Conservation (phyloP, 1,140 invertebrate genomes). For the Listronotus bonariensis region DNA sequence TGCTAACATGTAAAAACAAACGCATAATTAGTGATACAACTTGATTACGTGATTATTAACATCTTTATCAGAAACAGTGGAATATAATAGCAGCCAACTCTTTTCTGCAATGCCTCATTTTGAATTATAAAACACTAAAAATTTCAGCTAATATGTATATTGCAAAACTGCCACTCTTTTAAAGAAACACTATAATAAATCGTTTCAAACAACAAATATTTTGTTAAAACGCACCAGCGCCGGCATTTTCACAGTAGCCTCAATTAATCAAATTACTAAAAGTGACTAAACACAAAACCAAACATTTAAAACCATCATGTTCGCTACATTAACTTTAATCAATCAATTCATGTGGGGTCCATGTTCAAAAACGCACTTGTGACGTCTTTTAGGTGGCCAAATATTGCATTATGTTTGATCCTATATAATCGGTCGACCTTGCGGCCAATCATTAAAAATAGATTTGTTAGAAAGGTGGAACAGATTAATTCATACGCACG, state of each 20-base stretch:
- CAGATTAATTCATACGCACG: background rate
- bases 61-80: no score
- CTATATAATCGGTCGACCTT: background rate
- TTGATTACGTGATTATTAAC: no score
- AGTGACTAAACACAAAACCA: background rate
- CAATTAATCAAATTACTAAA: constrained; percentile 1
- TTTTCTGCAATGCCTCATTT: no score
- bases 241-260: background rate
- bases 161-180: no score
- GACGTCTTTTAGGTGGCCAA: constrained; percentile 8
- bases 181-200: no score
- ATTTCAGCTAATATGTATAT: no score
- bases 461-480: constrained; percentile 2
- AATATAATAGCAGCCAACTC: no score
- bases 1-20: no score
- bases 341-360: constrained; percentile 6
- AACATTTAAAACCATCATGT: background rate
- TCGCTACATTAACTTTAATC: constrained; percentile 8
- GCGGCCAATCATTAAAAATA: constrained; percentile 9
- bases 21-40: no score
- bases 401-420: constrained; percentile 13
- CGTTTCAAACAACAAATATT: background rate
- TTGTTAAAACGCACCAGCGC: background rate
- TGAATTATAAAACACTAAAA: no score
- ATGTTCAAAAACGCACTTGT: background rate